Evolutionary conservation across 2,113 vertebrate genomes (phyloP), one percentile per base, ranked within the genome.

Genomic region (Cacatua alba): DNA sequence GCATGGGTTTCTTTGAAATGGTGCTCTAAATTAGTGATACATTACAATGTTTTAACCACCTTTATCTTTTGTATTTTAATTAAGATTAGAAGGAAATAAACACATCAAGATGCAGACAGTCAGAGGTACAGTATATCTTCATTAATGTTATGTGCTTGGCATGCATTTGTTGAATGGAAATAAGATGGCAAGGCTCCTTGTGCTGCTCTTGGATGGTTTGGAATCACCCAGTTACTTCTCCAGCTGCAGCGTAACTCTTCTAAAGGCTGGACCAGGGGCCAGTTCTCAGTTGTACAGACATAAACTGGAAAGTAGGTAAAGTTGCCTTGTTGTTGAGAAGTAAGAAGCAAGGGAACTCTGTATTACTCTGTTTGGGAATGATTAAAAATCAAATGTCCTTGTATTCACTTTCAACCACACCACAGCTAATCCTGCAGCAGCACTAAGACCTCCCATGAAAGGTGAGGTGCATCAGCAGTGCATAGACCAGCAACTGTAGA

Each of bases 51-150:
- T 92, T 83, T 96, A 94, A 94, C 49, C 7, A 5, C 86, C 60
- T 97, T 81, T 96, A n/a, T 94, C 44, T 83, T 92, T 80, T 86
- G 33, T 96, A 98, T 97, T 95, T 76, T 95, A 77, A 97, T 97
- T 96, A 97, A 98, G 98, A 97, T 97, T 98, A 98, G 95, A 97
- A 95, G 94, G 97, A 95, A 88, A 81, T 89, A 92, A 90, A 90
- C 53, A 83, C 83, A 49, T 53, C 86, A 35, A 82, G 94, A 72
- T 91, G 84, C 82, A 94, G 69, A 80, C 85, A 95, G 82, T 78
- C 90, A 63, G 86, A 98, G 98, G 98, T 98, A 98, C 28, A 89
- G 87, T 97, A 95, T 92, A 18, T 57, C 94, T 97, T 93, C 72
- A 72, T 82, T 74, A 83, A 76, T 9, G 16, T 57, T 65, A 2